phyloP scores from a whole-genome alignment of 1,140 invertebrate genomes.

The Gonatopus flavifemur region DNA sequence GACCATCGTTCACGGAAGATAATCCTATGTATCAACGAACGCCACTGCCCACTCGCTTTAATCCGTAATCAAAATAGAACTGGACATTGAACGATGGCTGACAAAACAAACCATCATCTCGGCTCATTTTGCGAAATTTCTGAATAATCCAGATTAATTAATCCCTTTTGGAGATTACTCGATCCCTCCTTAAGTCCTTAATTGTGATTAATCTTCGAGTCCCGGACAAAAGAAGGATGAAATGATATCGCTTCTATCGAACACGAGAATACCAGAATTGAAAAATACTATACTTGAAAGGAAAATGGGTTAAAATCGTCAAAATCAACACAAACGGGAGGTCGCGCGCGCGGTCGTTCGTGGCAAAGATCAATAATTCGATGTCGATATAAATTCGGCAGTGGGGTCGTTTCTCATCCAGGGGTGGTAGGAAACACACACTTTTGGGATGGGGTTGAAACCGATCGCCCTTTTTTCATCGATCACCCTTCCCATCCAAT shows the following conservation, averaged over 20 bases:
- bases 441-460: conserved; percentile 48
- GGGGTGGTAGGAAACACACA: conserved; percentile 44
- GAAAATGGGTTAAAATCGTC: conserved; percentile 48
- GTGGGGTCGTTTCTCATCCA: conserved; percentile 52
- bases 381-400: conserved; percentile 50
- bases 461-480: conserved; percentile 50
- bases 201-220: too few relatives aligned
- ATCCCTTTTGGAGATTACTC: too few relatives aligned
- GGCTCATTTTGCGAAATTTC: too few relatives aligned
- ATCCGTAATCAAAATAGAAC: conserved; percentile 43
- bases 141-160: too few relatives aligned
- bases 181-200: too few relatives aligned
- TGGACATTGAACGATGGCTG: conserved; percentile 43
- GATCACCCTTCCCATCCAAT: conserved; percentile 36
- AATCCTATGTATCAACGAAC: conserved; percentile 35
- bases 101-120: conserved; percentile 4
- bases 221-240: too few relatives aligned
- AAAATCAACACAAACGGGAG: conserved; percentile 38
- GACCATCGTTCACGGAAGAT: too few relatives aligned
- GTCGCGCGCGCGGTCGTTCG: conserved; percentile 31
- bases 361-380: conserved; percentile 48
- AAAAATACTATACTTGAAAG: too few relatives aligned
- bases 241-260: too few relatives aligned
- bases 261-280: too few relatives aligned
- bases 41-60: conserved; percentile 30